A percentile compares a stretch with the other conserved stretches of the same genome.
Evolutionary conservation across 2,888 invertebrate species (phyloP).

Genomic region (Chorisops tibialis): DNA sequence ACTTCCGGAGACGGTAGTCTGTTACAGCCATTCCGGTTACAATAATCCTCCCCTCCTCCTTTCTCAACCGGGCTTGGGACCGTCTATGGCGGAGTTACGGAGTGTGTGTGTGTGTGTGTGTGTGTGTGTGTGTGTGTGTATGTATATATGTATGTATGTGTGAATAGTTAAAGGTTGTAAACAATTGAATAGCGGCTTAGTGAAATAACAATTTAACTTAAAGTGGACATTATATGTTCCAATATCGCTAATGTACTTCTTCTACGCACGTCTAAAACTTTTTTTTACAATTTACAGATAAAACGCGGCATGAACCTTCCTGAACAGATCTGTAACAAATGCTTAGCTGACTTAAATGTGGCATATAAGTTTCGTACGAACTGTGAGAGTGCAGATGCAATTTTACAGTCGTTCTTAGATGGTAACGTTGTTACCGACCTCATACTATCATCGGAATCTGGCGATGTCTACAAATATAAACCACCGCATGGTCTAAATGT

Average conservation of each 20-base stretch:
- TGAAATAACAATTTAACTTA: not conserved
- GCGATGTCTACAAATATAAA: constrained; percentile 37
- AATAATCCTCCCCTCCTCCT: no score
- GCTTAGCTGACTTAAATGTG: constrained; percentile 44
- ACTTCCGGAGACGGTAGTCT: no score
- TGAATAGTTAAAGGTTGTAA: no score
- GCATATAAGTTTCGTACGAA: constrained; percentile 48
- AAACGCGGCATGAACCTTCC: constrained; percentile 41
- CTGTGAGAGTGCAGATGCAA: constrained; percentile 45
- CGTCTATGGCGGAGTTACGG: no score
- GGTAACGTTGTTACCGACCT: constrained; percentile 34
- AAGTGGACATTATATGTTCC: not conserved
- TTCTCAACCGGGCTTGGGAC: no score
- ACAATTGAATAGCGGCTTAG: no score
- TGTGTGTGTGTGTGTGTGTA: no score
- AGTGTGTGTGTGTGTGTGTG: no score
- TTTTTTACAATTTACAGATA: constrained; percentile 36
- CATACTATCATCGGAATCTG: constrained; percentile 32
- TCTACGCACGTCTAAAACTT: no score
- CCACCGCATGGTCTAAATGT: constrained; percentile 42
- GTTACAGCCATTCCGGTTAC: no score
- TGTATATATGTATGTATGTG: no score
- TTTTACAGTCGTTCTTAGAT: constrained; percentile 41
- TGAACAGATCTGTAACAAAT: constrained; percentile 46
- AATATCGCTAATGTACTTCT: not conserved